Evolutionary conservation across 2,113 vertebrate species (phyloP).

Genomic region (Polypterus bichir): DNA sequence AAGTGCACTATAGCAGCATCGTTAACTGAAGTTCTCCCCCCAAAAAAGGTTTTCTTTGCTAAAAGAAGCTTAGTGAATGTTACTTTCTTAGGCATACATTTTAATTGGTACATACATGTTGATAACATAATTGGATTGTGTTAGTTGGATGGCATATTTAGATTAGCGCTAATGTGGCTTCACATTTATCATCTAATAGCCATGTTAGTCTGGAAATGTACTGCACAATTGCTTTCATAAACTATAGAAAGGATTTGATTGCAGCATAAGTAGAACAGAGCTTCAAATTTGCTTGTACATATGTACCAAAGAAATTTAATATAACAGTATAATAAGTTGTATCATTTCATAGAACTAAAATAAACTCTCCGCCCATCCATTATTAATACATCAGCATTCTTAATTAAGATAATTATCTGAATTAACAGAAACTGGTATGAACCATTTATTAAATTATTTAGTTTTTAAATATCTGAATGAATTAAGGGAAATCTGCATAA

Average conservation of each 20-base stretch:
- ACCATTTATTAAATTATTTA: too few relatives aligned
- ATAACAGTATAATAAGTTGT: too few relatives aligned
- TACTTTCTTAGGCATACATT: conserved; percentile 14
- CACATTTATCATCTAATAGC: neutral
- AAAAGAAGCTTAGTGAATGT: conserved; percentile 30
- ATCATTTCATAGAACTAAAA: too few relatives aligned
- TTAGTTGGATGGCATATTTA: conserved; percentile 8
- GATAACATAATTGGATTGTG: conserved; percentile 19
- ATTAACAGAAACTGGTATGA: too few relatives aligned
- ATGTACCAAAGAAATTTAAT: too few relatives aligned
- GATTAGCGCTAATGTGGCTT: conserved; percentile 7
- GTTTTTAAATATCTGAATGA: too few relatives aligned
- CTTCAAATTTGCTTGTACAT: too few relatives aligned
- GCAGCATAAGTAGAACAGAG: too few relatives aligned
- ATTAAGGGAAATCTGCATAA: too few relatives aligned
- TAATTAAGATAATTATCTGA: too few relatives aligned
- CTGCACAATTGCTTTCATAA: conserved; percentile 1
- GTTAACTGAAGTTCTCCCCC: conserved; percentile 33
- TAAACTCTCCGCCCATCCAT: too few relatives aligned
- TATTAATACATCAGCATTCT: too few relatives aligned
- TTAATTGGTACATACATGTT: conserved; percentile 8
- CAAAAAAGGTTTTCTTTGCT: conserved; percentile 32
- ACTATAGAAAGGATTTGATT: neutral
- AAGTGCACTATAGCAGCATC: conserved; percentile 50
- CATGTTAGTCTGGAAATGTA: conserved; percentile 3